phyloP scores from a whole-genome alignment of 2,797 vertebrate genomes.

The Mormyrus proboscirostris region DNA sequence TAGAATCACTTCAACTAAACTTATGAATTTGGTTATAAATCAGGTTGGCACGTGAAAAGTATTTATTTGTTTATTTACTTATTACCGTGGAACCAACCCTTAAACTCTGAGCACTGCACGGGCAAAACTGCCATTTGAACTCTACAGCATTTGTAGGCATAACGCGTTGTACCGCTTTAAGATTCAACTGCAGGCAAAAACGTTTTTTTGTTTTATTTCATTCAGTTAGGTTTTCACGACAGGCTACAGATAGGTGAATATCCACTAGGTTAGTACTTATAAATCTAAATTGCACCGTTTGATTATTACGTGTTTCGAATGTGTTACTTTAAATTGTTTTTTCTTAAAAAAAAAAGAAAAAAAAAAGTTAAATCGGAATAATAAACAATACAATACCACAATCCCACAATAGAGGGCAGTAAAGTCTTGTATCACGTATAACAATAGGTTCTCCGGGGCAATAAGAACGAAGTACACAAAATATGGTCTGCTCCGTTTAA shows the following conservation, averaged over 20 bases:
- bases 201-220: neutral
- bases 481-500: neutral
- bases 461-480: neutral
- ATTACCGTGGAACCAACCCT: conserved; percentile 41
- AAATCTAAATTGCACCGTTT: neutral
- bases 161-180: conserved; percentile 7
- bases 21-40: conserved; percentile 63
- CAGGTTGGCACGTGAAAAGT: conserved; percentile 73
- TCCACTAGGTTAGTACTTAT: neutral
- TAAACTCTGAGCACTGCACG: conserved; percentile 29
- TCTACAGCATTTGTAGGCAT: conserved; percentile 21
- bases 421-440: neutral
- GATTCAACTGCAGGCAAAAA: neutral
- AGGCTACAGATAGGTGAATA: neutral
- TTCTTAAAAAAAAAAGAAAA: no score
- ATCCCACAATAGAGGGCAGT: neutral
- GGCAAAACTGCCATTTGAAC: conserved; percentile 42
- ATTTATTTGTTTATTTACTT: conserved; percentile 26
- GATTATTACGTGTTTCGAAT: neutral
- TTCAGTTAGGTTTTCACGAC: neutral
- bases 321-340: neutral
- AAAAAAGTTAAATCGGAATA: neutral
- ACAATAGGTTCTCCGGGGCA: neutral
- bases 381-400: neutral
- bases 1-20: conserved; percentile 86